phyloP scores from a whole-genome alignment of 2,113 vertebrate genomes.

The Misgurnus mizolepis region DNA sequence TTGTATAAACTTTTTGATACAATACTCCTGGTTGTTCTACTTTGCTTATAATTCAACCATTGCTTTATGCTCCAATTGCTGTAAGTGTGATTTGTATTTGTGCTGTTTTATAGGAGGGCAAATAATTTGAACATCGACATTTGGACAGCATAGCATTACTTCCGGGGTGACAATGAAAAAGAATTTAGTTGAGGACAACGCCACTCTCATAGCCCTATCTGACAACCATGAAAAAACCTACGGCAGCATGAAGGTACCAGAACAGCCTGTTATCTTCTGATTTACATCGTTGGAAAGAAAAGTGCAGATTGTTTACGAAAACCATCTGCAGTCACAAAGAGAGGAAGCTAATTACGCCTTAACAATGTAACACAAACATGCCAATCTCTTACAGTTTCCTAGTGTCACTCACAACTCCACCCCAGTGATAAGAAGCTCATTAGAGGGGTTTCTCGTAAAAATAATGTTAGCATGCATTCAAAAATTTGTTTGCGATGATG shows the following conservation, averaged over 20 bases:
- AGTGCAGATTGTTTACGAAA: conserved; percentile 14
- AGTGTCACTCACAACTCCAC: conserved; percentile 2
- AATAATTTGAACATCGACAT: not conserved
- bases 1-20: too few relatives aligned
- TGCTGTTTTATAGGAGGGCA: not conserved
- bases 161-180: conserved; percentile 34
- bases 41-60: not conserved
- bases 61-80: not conserved
- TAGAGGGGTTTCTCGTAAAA: not conserved
- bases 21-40: too few relatives aligned
- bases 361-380: conserved; percentile 22
- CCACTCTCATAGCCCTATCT: conserved; percentile 64
- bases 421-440: not conserved
- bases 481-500: not conserved
- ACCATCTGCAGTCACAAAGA: conserved; percentile 25
- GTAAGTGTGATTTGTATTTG: not conserved
- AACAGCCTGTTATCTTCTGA: conserved; percentile 20
- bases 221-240: conserved; percentile 58
- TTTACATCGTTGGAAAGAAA: not conserved
- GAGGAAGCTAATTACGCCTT: conserved; percentile 26
- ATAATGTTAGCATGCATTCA: not conserved
- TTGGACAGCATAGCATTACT: not conserved
- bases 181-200: conserved; percentile 57
- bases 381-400: not conserved
- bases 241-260: conserved; percentile 60